A percentile compares a stretch with the other conserved stretches of the same genome.
These are phyloP conservation scores for Ivindomyrus marchei DNA, from an alignment of 2,113 vertebrate genomes.

Conservation along the genomic window DNA sequence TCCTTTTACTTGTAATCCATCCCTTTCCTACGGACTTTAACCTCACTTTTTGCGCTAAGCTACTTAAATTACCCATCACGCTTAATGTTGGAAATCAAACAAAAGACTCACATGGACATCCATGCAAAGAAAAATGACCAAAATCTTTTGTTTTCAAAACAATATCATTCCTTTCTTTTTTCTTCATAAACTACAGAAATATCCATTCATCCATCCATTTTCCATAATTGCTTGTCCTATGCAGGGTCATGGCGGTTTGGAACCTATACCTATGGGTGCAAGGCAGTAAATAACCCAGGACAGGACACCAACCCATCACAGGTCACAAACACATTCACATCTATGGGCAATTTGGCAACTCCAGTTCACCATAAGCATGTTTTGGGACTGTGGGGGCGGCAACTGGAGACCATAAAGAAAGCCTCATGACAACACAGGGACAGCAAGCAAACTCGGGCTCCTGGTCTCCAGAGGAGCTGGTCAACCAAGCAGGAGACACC, in stretches of 20 bases:
- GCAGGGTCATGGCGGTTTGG: not conserved
- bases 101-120: not conserved
- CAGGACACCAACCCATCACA: not conserved
- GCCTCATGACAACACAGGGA: not conserved
- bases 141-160: not conserved
- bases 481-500: not conserved
- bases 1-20: not conserved
- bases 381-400: not conserved
- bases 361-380: not conserved
- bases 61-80: not conserved
- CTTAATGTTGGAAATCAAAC: not conserved
- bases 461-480: not conserved
- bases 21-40: not conserved
- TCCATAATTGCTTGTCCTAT: not conserved
- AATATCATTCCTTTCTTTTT: not conserved
- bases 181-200: not conserved
- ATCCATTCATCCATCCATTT: not conserved
- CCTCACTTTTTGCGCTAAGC: not conserved
- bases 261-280: not conserved
- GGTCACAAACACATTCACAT: not conserved
- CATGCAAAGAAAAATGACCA: not conserved
- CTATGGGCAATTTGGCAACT: not conserved
- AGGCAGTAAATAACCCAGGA: not conserved
- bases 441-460: not conserved
- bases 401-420: not conserved